Evolutionary conservation across 2,888 invertebrate species (phyloP), one percentile per base, ranked within the genome.

Genomic region (Patella caerulea): DNA sequence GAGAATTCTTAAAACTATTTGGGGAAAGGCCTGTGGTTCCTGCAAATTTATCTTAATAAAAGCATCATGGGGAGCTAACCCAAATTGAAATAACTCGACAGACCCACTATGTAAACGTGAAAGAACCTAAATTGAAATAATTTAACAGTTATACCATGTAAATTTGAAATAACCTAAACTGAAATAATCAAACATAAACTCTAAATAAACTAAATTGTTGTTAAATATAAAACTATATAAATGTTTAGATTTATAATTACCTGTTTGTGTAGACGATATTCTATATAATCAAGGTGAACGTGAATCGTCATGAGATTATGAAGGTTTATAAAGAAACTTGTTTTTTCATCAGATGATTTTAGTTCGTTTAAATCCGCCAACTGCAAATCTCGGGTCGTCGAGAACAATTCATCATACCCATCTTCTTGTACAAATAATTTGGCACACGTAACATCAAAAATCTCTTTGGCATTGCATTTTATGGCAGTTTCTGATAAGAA

Each of bases 321-420:
- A 34, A 91, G 84, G 83, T 91, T 91, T 75, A 86, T 86, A 82
- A 83, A 89, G 86, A 91, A 91, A 81, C 90, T 89, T 24, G 86
- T 79, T 55, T 84, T 87, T 53, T 90, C 83, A 15, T 85, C 82
- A 24, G 83, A 77, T 9, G 83, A 79, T 15, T 78, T 72, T 59
- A 91, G 82, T 29, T 76, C 75, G 29, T 79, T 78, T 17, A 91
- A 81, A 80, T 90, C 89, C 11, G 84, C 82, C 71, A 78, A 72
- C 74, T 85, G 83, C 70, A 89, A 79, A 9, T 78, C 76, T 72
- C 80, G 72, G 2, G 83, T 80, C 56, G 78, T 80, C n/a, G 71
- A 69, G 53, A 87, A 79, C 74, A 87, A 83, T 17, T 84, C 84
- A 72, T 78, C 70, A 78, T 83, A 88, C 54, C 86, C 85, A 56